Evolutionary conservation across 2,113 vertebrate genomes (phyloP).

Genomic region (Ondatra zibethicus): DNA sequence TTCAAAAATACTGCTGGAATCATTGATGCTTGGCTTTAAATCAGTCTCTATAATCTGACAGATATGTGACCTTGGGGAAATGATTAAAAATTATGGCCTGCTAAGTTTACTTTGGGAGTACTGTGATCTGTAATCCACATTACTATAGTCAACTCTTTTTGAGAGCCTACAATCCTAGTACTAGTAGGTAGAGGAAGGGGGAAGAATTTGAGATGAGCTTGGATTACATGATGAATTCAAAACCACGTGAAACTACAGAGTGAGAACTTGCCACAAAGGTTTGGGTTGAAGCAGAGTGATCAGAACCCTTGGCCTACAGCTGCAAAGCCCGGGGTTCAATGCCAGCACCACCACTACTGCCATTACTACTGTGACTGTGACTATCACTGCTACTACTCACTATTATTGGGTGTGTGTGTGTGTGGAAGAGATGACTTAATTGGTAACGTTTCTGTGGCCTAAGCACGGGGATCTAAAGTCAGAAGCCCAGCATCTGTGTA

Average conservation of each 20-base stretch:
- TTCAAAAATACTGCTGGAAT: background rate
- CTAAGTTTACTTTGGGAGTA: background rate
- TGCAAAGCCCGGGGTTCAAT: background rate
- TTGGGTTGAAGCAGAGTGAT: background rate
- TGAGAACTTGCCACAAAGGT: background rate
- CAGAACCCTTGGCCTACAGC: background rate
- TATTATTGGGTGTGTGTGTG: rapidly evolving
- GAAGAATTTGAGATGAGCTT: background rate
- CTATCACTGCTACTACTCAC: background rate
- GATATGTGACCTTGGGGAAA: background rate
- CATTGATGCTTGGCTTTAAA: background rate
- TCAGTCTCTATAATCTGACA: background rate
- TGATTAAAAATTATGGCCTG: background rate
- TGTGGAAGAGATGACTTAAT: background rate
- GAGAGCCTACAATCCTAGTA: background rate
- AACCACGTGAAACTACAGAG: background rate
- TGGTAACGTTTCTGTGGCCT: background rate
- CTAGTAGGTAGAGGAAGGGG: background rate
- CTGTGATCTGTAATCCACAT: background rate
- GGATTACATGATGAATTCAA: background rate
- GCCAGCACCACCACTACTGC: background rate
- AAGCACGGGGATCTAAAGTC: background rate
- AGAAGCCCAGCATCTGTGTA: background rate
- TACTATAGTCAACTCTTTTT: background rate
- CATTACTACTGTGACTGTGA: background rate